Evolutionary conservation across 2,797 vertebrate species (phyloP).

Genomic region (Gambusia yucatana): DNA sequence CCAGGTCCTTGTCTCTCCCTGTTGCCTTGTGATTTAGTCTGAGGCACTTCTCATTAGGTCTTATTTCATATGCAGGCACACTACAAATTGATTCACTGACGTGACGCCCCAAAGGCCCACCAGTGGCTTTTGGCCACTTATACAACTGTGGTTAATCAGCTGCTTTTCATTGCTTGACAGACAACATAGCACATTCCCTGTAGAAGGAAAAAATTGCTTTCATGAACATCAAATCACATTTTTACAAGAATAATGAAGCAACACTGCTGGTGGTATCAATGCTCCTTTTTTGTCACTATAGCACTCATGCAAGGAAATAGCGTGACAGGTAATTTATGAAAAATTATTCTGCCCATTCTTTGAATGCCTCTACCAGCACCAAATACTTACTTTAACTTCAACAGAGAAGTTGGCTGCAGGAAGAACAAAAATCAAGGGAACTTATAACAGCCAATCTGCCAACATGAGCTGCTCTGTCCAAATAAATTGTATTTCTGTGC

Average conservation of each 20-base stretch:
- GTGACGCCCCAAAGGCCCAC: slow-evolving; percentile 62
- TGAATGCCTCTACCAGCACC: slow-evolving; percentile 52
- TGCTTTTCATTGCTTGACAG: slow-evolving; percentile 23
- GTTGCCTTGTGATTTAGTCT: slow-evolving; percentile 58
- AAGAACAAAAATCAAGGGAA: slow-evolving; percentile 32
- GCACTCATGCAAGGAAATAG: slow-evolving; percentile 9
- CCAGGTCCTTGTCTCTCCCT: slow-evolving; percentile 34
- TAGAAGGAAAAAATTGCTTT: slow-evolving; percentile 6
- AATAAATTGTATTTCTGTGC: slow-evolving; percentile 79
- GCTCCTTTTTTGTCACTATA: slow-evolving; percentile 1
- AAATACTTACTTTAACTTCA: slow-evolving; percentile 46
- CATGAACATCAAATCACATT: slow-evolving; percentile 10
- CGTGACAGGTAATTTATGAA: slow-evolving; percentile 37
- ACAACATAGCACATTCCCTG: slow-evolving; percentile 24
- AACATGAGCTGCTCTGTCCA: slow-evolving; percentile 62
- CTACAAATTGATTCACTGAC: slow-evolving; percentile 65
- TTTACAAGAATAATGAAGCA: slow-evolving; percentile 3
- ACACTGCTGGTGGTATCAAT: not conserved
- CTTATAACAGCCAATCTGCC: slow-evolving; percentile 62
- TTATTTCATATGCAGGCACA: slow-evolving; percentile 70
- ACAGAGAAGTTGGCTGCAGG: slow-evolving; percentile 30
- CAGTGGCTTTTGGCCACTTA: slow-evolving; percentile 51
- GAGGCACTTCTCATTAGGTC: slow-evolving; percentile 68
- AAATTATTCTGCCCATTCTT: slow-evolving; percentile 49
- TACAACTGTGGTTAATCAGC: slow-evolving; percentile 65